Evolutionary conservation across 1,140 invertebrate genomes (phyloP).

Genomic region (Hyles vespertilio): DNA sequence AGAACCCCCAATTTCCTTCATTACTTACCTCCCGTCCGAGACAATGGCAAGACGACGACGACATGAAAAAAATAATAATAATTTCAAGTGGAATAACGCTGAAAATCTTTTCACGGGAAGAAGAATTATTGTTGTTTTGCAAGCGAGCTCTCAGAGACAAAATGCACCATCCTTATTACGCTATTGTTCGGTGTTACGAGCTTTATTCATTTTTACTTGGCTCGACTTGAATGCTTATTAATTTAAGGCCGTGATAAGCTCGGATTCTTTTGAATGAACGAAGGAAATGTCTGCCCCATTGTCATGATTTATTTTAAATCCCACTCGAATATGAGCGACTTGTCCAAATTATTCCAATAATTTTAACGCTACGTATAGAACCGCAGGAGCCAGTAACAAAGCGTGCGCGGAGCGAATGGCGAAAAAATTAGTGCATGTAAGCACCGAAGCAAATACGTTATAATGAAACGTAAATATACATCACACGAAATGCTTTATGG

Average conservation of each 20-base stretch:
- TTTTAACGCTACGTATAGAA: too few species aligned
- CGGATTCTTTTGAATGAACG: conserved; percentile 69
- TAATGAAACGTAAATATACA: conserved; percentile 56
- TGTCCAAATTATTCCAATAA: conserved; percentile 2
- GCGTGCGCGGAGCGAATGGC: background rate
- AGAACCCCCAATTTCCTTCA: conserved; percentile 72
- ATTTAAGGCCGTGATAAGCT: conserved; percentile 74
- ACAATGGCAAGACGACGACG: conserved; percentile 72
- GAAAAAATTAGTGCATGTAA: conserved; percentile 48
- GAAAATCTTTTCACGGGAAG: conserved; percentile 74
- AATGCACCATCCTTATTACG: conserved; percentile 73
- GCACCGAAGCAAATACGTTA: conserved; percentile 23
- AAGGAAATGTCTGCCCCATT: conserved; percentile 68
- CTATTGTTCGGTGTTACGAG: conserved; percentile 71
- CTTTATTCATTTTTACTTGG: conserved; percentile 75
- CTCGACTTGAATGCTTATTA: conserved; percentile 75
- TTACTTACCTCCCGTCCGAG: conserved; percentile 72
- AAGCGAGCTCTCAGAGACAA: conserved; percentile 71
- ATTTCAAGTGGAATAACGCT: conserved; percentile 75
- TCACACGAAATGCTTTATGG: conserved; percentile 71
- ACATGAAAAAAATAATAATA: conserved; percentile 72
- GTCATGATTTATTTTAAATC: conserved; percentile 56
- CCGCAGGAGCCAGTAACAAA: too few species aligned
- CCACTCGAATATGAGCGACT: background rate
- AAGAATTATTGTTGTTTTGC: conserved; percentile 75